A percentile compares a stretch with the other conserved stretches of the same genome.
Evolutionary conservation across 2,113 vertebrate species (phyloP).

Genomic region (Anas platyrhynchos): DNA sequence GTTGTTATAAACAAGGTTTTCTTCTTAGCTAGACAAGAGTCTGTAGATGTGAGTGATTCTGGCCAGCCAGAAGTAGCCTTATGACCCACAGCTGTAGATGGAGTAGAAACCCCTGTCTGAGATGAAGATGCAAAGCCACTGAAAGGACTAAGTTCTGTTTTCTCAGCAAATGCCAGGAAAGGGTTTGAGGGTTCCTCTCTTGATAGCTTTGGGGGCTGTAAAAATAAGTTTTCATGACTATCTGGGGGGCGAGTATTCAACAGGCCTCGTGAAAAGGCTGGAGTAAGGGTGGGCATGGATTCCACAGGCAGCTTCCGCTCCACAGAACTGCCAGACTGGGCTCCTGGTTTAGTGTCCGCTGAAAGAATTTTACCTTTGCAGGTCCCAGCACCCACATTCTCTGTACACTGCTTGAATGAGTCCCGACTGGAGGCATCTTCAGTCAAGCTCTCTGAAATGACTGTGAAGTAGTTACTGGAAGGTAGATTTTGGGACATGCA

Average conservation of each 20-base stretch:
- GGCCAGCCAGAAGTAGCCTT: slow-evolving; percentile 77
- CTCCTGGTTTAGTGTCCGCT: slow-evolving; percentile 81
- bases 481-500: slow-evolving; percentile 94
- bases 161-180: slow-evolving; percentile 91
- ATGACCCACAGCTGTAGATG: slow-evolving; percentile 68
- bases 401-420: slow-evolving; percentile 79
- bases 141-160: slow-evolving; percentile 87
- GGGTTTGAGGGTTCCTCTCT: slow-evolving; percentile 92
- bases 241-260: slow-evolving; percentile 79
- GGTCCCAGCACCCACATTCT: slow-evolving; percentile 63
- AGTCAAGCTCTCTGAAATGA: slow-evolving; percentile 87
- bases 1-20: slow-evolving; percentile 90
- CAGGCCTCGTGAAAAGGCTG: slow-evolving; percentile 84
- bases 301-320: slow-evolving; percentile 82
- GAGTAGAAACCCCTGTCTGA: slow-evolving; percentile 68
- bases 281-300: slow-evolving; percentile 85
- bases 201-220: slow-evolving; percentile 89
- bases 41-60: slow-evolving; percentile 71
- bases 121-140: slow-evolving; percentile 84
- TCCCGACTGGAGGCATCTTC: slow-evolving; percentile 85
- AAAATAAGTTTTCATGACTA: slow-evolving; percentile 94
- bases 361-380: slow-evolving; percentile 78
- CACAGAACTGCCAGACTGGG: slow-evolving; percentile 83
- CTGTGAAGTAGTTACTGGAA: slow-evolving; percentile 89
- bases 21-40: slow-evolving; percentile 79